Evolutionary conservation across 2,888 invertebrate species (phyloP).

Genomic region (Lottia scabra): DNA sequence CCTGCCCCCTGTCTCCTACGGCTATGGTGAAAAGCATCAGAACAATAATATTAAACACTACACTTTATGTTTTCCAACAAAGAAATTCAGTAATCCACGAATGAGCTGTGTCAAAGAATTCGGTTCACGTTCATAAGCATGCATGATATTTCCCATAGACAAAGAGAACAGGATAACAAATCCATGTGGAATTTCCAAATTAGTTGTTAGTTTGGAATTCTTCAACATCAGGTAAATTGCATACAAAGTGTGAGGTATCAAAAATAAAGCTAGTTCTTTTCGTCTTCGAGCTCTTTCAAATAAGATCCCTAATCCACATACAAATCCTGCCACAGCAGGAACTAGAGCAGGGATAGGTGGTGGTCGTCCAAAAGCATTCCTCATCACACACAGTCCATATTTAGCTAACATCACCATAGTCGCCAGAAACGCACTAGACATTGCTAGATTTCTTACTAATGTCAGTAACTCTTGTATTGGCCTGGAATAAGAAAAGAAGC

Average conservation of each 20-base stretch:
- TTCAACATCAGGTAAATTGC: slow-evolving; percentile 43
- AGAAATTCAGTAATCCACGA: slow-evolving; percentile 48
- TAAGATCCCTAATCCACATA: slow-evolving; percentile 43
- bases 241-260: slow-evolving; percentile 51
- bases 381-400: slow-evolving; percentile 49
- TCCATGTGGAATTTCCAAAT: slow-evolving; percentile 38
- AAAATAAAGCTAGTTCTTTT: slow-evolving; percentile 52
- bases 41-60: background rate
- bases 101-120: slow-evolving; percentile 48
- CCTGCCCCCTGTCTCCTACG: too few relatives aligned
- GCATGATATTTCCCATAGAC: slow-evolving; percentile 58
- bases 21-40: too few relatives aligned
- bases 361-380: slow-evolving; percentile 40
- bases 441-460: slow-evolving; percentile 43
- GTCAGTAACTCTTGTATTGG: slow-evolving; percentile 40
- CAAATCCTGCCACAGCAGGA: slow-evolving; percentile 42
- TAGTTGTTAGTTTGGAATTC: slow-evolving; percentile 20
- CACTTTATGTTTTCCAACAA: slow-evolving; percentile 42
- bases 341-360: slow-evolving; percentile 50
- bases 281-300: slow-evolving; percentile 46
- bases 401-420: slow-evolving; percentile 53
- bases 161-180: slow-evolving; percentile 48
- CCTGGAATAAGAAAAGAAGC: slow-evolving; percentile 33
- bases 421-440: slow-evolving; percentile 52
- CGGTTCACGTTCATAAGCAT: slow-evolving; percentile 58